phyloP scores from a whole-genome alignment of 2,797 vertebrate genomes.

The Amblyopsis hoosieri region DNA sequence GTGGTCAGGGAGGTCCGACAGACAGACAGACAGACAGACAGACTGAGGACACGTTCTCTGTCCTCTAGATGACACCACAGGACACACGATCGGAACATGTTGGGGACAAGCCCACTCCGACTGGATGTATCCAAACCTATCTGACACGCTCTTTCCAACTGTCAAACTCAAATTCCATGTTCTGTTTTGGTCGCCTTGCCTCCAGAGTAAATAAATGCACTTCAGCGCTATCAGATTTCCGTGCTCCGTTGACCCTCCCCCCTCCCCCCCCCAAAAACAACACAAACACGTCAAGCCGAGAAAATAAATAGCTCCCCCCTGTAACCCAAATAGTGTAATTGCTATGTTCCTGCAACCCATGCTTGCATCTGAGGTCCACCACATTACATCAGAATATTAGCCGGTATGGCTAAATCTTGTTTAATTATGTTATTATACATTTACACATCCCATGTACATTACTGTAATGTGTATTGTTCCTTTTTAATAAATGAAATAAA shows the following conservation, averaged over 20 bases:
- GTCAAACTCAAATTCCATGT: conserved; percentile 29
- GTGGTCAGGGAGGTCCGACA: conserved; percentile 14
- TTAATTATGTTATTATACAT: too few species aligned
- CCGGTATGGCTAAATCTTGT: too few species aligned
- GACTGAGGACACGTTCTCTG: conserved; percentile 61
- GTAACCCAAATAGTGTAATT: conserved; percentile 75
- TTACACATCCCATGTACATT: too few species aligned
- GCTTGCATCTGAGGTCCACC: conserved; percentile 36
- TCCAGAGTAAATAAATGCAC: conserved; percentile 70
- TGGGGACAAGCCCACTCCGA: conserved; percentile 18
- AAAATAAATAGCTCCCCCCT: conserved; percentile 74
- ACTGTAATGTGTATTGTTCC: too few species aligned
- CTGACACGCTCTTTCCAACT: conserved; percentile 3
- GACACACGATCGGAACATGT: conserved; percentile 30
- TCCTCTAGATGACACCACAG: conserved; percentile 39
- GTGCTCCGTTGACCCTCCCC: conserved; percentile 19
- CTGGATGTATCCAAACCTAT: conserved; percentile 24
- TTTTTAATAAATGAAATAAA: too few species aligned
- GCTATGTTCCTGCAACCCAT: conserved; percentile 59
- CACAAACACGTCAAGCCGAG: conserved; percentile 66
- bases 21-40: conserved; percentile 23
- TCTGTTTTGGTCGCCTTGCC: conserved; percentile 49
- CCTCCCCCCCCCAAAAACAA: conserved; percentile 33
- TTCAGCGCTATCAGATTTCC: conserved; percentile 60
- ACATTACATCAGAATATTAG: too few species aligned